A percentile compares a stretch with the other conserved stretches of the same genome.
phyloP scores from a whole-genome alignment of 2,113 vertebrate species.

The Thalassarche chlororhynchos region DNA sequence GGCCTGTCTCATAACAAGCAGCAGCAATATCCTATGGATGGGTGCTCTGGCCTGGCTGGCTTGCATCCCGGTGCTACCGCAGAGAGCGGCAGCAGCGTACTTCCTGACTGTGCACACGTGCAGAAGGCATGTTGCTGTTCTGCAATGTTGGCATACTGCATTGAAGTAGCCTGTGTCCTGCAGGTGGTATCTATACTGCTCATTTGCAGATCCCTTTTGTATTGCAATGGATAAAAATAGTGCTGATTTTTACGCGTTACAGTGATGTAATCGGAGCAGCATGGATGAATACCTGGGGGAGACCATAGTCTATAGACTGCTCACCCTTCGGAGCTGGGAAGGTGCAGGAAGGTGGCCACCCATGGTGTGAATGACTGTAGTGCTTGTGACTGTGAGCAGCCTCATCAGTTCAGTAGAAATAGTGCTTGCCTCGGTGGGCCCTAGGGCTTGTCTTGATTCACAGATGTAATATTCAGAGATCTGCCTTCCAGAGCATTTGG shows the following conservation, averaged over 20 bases:
- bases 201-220: background rate
- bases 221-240: background rate
- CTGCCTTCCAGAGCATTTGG: background rate
- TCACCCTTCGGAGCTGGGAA: background rate
- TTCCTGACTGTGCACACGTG: background rate
- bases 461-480: background rate
- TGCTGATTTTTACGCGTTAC: background rate
- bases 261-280: background rate
- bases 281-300: background rate
- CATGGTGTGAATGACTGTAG: background rate
- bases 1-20: background rate
- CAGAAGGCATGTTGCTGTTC: background rate
- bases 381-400: background rate
- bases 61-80: fast-evolving
- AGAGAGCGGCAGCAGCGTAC: background rate
- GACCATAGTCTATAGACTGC: background rate
- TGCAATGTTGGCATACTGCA: background rate
- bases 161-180: background rate
- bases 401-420: background rate
- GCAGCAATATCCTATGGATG: background rate
- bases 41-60: background rate
- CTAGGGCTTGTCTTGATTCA: background rate
- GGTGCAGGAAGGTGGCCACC: background rate
- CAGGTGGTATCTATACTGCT: background rate
- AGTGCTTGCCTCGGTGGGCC: background rate